Evolutionary conservation across 2,113 vertebrate genomes (phyloP).

Genomic region (Dicentrarchus labrax): DNA sequence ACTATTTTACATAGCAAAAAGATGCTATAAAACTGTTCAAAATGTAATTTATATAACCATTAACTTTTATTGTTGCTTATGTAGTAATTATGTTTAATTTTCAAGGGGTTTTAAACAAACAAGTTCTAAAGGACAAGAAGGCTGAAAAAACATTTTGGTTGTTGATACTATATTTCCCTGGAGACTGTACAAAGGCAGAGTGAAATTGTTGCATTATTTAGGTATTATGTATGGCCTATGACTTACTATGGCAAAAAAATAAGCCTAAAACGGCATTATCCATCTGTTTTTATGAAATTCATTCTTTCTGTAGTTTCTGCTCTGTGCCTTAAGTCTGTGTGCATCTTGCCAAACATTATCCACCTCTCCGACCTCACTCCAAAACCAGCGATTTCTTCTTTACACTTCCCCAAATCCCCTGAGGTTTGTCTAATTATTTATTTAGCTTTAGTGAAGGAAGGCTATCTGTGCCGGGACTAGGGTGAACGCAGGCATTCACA

Average conservation of each 20-base stretch:
- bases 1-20: no score
- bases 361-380: conserved; percentile 12
- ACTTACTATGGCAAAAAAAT: background rate
- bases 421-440: conserved; percentile 74
- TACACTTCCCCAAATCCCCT: conserved; percentile 53
- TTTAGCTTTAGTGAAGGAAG: conserved; percentile 56
- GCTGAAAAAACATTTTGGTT: background rate
- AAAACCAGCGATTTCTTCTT: conserved; percentile 28
- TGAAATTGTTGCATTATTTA: background rate
- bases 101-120: background rate
- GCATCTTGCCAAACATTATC: conserved; percentile 19
- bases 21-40: no score
- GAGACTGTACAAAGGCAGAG: background rate
- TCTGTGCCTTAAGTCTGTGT: background rate
- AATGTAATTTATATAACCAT: no score
- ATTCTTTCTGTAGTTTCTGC: background rate
- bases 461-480: conserved; percentile 47
- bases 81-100: no score
- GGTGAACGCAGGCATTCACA: conserved; percentile 36
- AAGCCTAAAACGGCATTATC: background rate
- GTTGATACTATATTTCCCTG: background rate
- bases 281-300: no score
- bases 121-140: background rate
- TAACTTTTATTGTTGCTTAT: background rate
- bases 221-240: background rate